These are phyloP conservation scores for Melanostoma scalare DNA, from an alignment of 2,888 invertebrate species.

Conservation along the genomic window DNA sequence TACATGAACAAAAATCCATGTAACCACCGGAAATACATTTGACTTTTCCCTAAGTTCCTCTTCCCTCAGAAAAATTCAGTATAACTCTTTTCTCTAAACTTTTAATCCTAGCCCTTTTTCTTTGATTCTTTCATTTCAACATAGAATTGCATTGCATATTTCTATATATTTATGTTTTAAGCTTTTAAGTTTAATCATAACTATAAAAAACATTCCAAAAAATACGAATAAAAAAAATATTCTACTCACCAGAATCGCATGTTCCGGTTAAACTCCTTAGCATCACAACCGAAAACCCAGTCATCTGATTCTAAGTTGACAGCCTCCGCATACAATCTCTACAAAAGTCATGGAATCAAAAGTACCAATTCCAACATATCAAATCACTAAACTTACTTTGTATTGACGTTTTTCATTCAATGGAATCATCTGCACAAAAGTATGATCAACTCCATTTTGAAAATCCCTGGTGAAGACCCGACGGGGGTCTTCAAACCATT, in stretches of 20 bases:
- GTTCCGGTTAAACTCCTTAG: slow-evolving; percentile 83
- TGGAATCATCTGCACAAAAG: slow-evolving; percentile 78
- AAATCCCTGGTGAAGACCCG: slow-evolving; percentile 78
- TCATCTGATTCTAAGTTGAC: slow-evolving; percentile 87
- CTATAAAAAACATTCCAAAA: not conserved
- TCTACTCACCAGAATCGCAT: slow-evolving; percentile 86
- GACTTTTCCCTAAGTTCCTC: too few species aligned
- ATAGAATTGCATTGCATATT: too few species aligned
- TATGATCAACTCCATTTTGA: slow-evolving; percentile 76
- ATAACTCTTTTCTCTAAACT: too few species aligned
- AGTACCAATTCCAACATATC: not conserved
- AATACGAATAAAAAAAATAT: slow-evolving; percentile 4
- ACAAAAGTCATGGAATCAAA: slow-evolving; percentile 7
- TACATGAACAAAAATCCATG: too few species aligned
- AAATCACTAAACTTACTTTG: slow-evolving; percentile 73
- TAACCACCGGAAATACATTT: too few species aligned
- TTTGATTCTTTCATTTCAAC: too few species aligned
- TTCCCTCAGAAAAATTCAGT: too few species aligned
- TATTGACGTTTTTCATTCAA: slow-evolving; percentile 77
- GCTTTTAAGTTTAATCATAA: too few species aligned
- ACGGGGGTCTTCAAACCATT: slow-evolving; percentile 84
- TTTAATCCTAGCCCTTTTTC: too few species aligned
- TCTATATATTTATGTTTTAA: too few species aligned
- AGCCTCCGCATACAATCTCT: slow-evolving; percentile 85
- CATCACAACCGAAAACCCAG: slow-evolving; percentile 91